Evolutionary conservation across 2,888 invertebrate species (phyloP), one percentile per base, ranked within the genome.

Genomic region (Crossocerus cetratus): DNA sequence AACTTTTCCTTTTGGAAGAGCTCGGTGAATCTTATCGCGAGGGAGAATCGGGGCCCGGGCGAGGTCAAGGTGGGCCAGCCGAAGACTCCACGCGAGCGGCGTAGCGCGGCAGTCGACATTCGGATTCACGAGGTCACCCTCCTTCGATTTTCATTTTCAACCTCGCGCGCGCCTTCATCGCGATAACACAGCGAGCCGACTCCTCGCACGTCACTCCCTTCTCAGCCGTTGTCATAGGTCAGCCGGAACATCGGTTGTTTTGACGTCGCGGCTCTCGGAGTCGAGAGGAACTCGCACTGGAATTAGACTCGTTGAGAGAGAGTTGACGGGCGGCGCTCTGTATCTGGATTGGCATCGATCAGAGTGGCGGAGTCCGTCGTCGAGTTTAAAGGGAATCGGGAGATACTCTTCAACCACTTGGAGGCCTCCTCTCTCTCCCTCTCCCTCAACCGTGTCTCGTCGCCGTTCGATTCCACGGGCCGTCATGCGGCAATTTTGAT

Each of bases 51-150:
- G 76, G 67, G 77, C 65, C 76, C 78, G 75, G 77, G 82, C 77
- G 83, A 86, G 86, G 85, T 86, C 86, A 85, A 86, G 86, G 85
- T 84, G 82, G 83, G 79, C 81, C 84, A 78, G 76, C 81, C 77
- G 72, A 70, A 76, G n/a, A n/a, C n/a, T n/a, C 81, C 83, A 84
- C 81, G 83, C 83, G 77, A 83, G 69, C 78, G 61, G 74, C 75
- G 66, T 62, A 68, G 11, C 32, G 11, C 5, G 32, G 11, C 71
- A 65, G 70, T 32, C 61, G 57, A 49, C 49, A 16, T 49, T 56
- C 63, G 56, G 62, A 57, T 74, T 61, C 65, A 69, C 61, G 76
- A 69, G 76, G 72, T 69, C 67, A 65, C 73, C 59, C 66, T 70
- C 59, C 66, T 70, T 74, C 76, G 72, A 75, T 69, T 66, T 57